phyloP scores from a whole-genome alignment of 2,888 invertebrate genomes.

The Xylota segnis region DNA sequence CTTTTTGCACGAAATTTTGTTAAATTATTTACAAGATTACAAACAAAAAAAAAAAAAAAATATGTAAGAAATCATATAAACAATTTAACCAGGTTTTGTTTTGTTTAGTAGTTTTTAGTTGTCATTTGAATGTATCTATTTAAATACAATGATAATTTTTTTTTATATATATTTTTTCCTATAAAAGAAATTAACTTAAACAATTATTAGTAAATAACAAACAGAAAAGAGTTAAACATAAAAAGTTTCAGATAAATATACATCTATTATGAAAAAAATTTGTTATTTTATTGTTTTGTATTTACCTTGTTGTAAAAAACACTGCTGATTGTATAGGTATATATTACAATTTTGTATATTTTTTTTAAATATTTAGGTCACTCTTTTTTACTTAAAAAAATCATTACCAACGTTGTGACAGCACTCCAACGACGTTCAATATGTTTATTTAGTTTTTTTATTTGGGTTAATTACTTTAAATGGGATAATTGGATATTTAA shows the following conservation, averaged over 20 bases:
- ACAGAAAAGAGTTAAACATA: slow-evolving; percentile 52
- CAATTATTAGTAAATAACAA: slow-evolving; percentile 43
- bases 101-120: slow-evolving; percentile 48
- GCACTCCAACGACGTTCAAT: slow-evolving; percentile 50
- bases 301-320: slow-evolving; percentile 71
- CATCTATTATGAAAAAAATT: slow-evolving; percentile 46
- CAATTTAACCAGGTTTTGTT: slow-evolving; percentile 53
- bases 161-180: slow-evolving; percentile 9
- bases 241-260: slow-evolving; percentile 25
- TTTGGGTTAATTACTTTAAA: slow-evolving; percentile 20
- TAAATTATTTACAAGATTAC: slow-evolving; percentile 60
- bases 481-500: background rate
- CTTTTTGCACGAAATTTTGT: slow-evolving; percentile 59
- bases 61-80: slow-evolving; percentile 27
- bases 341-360: slow-evolving; percentile 5
- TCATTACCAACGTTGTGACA: slow-evolving; percentile 39
- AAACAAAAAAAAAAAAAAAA: slow-evolving; percentile 45
- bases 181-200: slow-evolving; percentile 23
- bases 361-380: slow-evolving; percentile 9
- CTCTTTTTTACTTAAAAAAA: slow-evolving; percentile 7
- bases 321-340: slow-evolving; percentile 40
- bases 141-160: slow-evolving; percentile 17
- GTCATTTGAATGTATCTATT: slow-evolving; percentile 17
- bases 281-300: slow-evolving; percentile 43
- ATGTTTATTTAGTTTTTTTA: slow-evolving; percentile 2